These are phyloP conservation scores for Pseudococcus longispinus DNA, from an alignment of 2,888 invertebrate species.

Conservation along the genomic window DNA sequence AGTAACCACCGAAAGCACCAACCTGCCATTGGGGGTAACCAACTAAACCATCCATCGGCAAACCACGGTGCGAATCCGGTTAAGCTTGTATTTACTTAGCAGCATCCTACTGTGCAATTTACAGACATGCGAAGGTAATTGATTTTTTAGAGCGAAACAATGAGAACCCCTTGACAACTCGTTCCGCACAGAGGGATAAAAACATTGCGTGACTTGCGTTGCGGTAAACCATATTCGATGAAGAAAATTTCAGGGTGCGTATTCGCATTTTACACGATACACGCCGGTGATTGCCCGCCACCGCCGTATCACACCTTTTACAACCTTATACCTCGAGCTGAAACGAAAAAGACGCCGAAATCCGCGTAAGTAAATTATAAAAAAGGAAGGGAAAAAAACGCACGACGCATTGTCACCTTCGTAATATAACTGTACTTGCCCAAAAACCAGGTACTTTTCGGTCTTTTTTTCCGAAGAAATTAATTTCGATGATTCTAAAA, in stretches of 20 bases:
- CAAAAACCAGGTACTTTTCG: background rate
- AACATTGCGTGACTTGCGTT: constrained; percentile 32
- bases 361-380: background rate
- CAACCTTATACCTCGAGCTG: background rate
- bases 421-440: background rate
- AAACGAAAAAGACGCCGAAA: background rate
- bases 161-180: constrained; percentile 43
- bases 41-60: too few relatives aligned
- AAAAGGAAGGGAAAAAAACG: background rate
- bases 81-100: constrained; percentile 13
- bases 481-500: constrained; percentile 55
- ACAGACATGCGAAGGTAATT: constrained; percentile 26
- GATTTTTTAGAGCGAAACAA: constrained; percentile 8
- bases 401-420: background rate
- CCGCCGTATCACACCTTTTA: constrained; percentile 7
- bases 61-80: constrained; percentile 15
- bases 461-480: constrained; percentile 22
- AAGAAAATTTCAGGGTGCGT: constrained; percentile 41
- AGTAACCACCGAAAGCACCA: background rate
- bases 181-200: constrained; percentile 38
- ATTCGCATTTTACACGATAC: constrained; percentile 44
- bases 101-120: constrained; percentile 39
- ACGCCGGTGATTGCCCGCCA: background rate
- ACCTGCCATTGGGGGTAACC: background rate
- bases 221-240: background rate